Evolutionary conservation across 2,113 vertebrate genomes (phyloP).

Genomic region (Osmerus mordax): DNA sequence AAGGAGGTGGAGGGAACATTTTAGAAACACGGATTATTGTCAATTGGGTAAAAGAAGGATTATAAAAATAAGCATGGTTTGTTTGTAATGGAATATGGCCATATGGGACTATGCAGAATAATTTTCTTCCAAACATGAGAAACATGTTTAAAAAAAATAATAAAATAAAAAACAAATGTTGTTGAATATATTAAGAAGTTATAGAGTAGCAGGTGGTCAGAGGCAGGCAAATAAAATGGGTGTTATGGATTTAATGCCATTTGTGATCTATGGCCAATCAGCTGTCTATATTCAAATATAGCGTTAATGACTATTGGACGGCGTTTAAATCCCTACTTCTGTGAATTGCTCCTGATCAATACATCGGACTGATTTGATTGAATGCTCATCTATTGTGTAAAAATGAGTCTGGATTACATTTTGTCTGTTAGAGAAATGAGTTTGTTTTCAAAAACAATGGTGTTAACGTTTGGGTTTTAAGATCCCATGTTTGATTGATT

Average conservation of each 20-base stretch:
- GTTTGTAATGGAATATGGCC: too few relatives aligned
- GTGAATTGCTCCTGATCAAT: slow-evolving; percentile 66
- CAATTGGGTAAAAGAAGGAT: background rate
- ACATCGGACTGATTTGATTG: slow-evolving; percentile 69
- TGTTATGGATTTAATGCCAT: slow-evolving; percentile 70
- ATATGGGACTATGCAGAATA: too few relatives aligned
- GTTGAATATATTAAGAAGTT: background rate
- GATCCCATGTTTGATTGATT: slow-evolving; percentile 36
- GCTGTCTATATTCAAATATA: slow-evolving; percentile 63
- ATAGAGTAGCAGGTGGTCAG: slow-evolving; percentile 11
- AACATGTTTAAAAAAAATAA: background rate
- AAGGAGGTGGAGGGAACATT: background rate
- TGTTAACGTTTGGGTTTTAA: slow-evolving; percentile 12
- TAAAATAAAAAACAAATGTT: too few relatives aligned
- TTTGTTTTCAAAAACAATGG: slow-evolving; percentile 30
- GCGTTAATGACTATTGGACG: slow-evolving; percentile 64
- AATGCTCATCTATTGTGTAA: slow-evolving; percentile 65
- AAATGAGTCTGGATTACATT: slow-evolving; percentile 58
- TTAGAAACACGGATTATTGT: too few relatives aligned
- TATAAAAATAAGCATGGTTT: background rate
- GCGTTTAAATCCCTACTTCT: slow-evolving; percentile 71
- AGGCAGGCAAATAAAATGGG: slow-evolving; percentile 37
- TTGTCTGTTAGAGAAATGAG: slow-evolving; percentile 61
- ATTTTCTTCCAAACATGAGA: slow-evolving; percentile 8
- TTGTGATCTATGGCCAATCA: slow-evolving; percentile 69